Evolutionary conservation across 2,888 invertebrate genomes (phyloP).

Genomic region (Callosobruchus maculatus): DNA sequence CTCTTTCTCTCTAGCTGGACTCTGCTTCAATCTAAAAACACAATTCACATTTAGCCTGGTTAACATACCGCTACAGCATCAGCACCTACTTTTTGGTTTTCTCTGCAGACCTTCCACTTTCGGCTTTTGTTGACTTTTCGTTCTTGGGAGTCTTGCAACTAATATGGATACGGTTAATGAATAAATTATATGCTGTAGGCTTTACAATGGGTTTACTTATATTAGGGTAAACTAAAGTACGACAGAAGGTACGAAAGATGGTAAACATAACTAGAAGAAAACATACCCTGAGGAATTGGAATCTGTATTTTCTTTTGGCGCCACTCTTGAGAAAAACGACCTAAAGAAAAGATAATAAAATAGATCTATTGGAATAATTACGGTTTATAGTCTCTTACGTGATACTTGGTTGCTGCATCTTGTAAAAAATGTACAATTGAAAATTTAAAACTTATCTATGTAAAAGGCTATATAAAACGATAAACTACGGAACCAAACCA

Average conservation of each 20-base stretch:
- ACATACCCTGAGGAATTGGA: conserved; percentile 1
- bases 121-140: neutral
- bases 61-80: neutral
- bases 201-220: neutral
- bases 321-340: conserved; percentile 47
- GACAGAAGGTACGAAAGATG: neutral
- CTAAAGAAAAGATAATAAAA: conserved; percentile 28
- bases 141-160: neutral
- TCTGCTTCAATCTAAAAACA: neutral
- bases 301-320: conserved; percentile 22
- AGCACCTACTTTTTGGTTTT: neutral
- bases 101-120: neutral
- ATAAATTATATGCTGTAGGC: neutral
- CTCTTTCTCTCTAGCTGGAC: neutral
- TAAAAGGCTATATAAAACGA: no score
- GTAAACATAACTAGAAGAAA: neutral
- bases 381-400: neutral
- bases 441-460: no score
- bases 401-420: neutral
- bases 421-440: no score
- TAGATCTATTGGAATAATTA: neutral
- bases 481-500: no score
- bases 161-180: neutral
- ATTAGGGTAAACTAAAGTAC: neutral
- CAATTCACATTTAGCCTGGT: neutral